Evolutionary conservation across 2,797 vertebrate species (phyloP), one percentile per base, ranked within the genome.

Genomic region (Pitangus sulphuratus): DNA sequence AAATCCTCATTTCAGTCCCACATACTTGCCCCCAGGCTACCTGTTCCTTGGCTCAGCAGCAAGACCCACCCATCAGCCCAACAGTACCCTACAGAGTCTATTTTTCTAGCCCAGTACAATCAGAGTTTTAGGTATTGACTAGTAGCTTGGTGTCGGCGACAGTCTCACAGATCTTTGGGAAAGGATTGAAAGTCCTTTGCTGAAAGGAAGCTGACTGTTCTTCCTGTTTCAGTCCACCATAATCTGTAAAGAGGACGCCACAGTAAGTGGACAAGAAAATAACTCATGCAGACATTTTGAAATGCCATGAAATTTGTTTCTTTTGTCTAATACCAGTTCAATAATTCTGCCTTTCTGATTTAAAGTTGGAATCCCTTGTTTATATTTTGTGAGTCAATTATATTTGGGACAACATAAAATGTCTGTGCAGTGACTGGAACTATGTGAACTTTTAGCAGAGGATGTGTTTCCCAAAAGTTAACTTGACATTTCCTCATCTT

Each of bases 401-500:
- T 68, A 44, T 4, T 56, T 16, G 44, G 54, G 62, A 62, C 30
- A 70, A 19, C 40, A 40, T 51, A 57, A 93, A 75, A 45, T 25
- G 15, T 84, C 66, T 82, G 66, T 71, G 39, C 33, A 72, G 11
- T 84, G 50, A 76, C 53, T 84, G 70, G 54, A 93, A 81, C 44
- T 66, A 60, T 39, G 51, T 35, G 37, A 91, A 72, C 37, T 87
- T 72, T 87, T 53, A 87, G 68, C n/a, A 54, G 35, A 87, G 11
- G 30, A 61, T 70, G 77, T 81, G 14, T 85, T 96, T 96, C 76
- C 86, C 91, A 89, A 85, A 91, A 97, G 75, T 87, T 68, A 92
- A 95, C 75, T 93, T 88, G 85, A 90, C 48, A 68, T 97, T 95
- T 97, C 95, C 91, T 93, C 77, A 81, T 95, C 91, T 87, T 95